Evolutionary conservation across 1,140 invertebrate species (phyloP).

Genomic region (Cyrtorhinus lividipennis): DNA sequence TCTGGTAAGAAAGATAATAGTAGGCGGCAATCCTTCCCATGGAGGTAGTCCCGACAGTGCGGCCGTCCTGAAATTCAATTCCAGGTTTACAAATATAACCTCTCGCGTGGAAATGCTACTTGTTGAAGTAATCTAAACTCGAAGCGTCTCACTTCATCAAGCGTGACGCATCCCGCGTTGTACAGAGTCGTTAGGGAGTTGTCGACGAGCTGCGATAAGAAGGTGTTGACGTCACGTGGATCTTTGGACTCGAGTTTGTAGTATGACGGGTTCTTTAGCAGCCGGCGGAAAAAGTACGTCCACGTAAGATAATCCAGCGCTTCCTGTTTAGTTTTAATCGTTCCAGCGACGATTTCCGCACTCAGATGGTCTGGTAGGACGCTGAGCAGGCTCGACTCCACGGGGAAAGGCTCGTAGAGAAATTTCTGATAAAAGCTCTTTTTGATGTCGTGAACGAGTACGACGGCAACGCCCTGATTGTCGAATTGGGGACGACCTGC

Average conservation of each 20-base stretch:
- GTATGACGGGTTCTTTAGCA: slow-evolving; percentile 87
- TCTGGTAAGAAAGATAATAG: slow-evolving; percentile 92
- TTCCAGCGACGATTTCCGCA: slow-evolving; percentile 76
- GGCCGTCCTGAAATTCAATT: slow-evolving; percentile 44
- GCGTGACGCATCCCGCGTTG: slow-evolving; percentile 57
- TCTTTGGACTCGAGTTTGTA: slow-evolving; percentile 72
- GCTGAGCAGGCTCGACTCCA: slow-evolving; percentile 84
- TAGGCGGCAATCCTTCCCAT: slow-evolving; percentile 88
- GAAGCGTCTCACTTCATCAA: slow-evolving; percentile 37
- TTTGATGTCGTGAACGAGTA: slow-evolving; percentile 94
- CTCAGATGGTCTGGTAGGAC: slow-evolving; percentile 95
- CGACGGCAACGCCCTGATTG: slow-evolving; percentile 85
- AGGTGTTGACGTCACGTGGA: slow-evolving; percentile 54
- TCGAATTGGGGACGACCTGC: slow-evolving; percentile 95
- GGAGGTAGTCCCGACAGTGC: slow-evolving; percentile 58
- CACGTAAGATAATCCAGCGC: slow-evolving; percentile 94
- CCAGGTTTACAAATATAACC: too few species aligned
- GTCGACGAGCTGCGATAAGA: slow-evolving; percentile 62
- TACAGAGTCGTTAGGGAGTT: slow-evolving; percentile 53
- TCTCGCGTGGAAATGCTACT: too few species aligned
- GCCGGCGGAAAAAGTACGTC: slow-evolving; percentile 88
- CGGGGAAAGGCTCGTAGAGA: slow-evolving; percentile 96
- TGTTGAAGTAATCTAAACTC: too few species aligned
- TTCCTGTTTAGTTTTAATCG: slow-evolving; percentile 82
- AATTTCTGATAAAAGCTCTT: slow-evolving; percentile 99